Conservation (phyloP, 2,797 vertebrate species). For the Syngnathus acus region DNA sequence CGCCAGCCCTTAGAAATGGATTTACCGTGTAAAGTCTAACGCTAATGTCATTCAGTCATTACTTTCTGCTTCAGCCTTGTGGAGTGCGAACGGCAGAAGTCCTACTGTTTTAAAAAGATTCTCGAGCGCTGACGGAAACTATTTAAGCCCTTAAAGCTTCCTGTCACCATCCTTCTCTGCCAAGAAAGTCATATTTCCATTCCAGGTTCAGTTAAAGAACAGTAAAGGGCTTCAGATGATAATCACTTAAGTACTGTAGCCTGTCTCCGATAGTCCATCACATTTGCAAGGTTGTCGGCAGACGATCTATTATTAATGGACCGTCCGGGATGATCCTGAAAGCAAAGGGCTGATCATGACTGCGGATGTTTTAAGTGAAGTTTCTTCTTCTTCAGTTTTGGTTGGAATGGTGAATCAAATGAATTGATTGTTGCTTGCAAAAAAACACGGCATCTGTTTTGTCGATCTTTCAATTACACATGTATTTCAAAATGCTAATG, state of each 20-base stretch:
- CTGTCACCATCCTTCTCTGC: constrained; percentile 23
- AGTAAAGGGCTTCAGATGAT: constrained; percentile 36
- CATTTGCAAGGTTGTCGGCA: constrained; percentile 60
- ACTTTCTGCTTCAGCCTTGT: constrained; percentile 16
- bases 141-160: constrained; percentile 35
- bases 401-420: background rate
- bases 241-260: constrained; percentile 45
- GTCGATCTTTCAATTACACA: background rate
- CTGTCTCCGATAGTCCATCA: constrained; percentile 52
- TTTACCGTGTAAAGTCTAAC: background rate
- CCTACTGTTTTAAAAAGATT: constrained; percentile 52
- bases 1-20: background rate
- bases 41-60: constrained; percentile 9
- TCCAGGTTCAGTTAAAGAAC: constrained; percentile 40
- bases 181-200: constrained; percentile 39
- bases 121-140: constrained; percentile 28
- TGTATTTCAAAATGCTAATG: background rate
- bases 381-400: background rate
- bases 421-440: background rate
- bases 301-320: constrained; percentile 63
- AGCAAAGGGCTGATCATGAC: constrained; percentile 48
- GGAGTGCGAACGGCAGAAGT: constrained; percentile 24
- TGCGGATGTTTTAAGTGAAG: constrained; percentile 4
- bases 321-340: constrained; percentile 49
- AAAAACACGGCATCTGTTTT: background rate